Base-by-base conservation (phyloP, 1,140 invertebrate species). In the Sycobia sp. region DNA sequence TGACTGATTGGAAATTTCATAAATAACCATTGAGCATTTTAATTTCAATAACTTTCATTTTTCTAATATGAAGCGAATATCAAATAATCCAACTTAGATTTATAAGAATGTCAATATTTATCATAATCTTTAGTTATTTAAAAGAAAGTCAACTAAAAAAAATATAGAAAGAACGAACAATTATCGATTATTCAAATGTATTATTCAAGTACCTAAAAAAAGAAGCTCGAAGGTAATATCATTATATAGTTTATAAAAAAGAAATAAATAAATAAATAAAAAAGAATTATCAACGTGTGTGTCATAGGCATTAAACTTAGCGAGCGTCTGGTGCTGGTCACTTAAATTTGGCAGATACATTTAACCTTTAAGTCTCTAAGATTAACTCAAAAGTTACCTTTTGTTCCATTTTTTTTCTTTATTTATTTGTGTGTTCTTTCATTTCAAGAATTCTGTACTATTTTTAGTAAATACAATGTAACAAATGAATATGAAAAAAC, bases 271-370 rank as follows among this genome's bases (percentile, higher is more conserved):
- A 56, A 38, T 18, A 59, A 43, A 66, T 66, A 64, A 53, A 49
- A n/a, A 59, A 36, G 57, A 71, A 68, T 53, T 39, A 69, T 59
- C 47, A 43, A 65, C 56, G 78, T 80, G 73, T 80, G 78, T 81
- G 77, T 80, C 73, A 78, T 80, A 80, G 77, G 72, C 73, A 75
- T 73, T 78, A 75, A 79, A 68, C 74, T 72, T 79, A 77, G 72
- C 77, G 74, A 78, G 69, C 77, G 75, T 79, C 78, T 82, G 80
- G 77, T 82, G 80, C 79, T 82, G 79, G 79, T 58, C 78, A 80
- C 75, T 79, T 76, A 81, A 71, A 72, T 74, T 79, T 80, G 72
- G 56, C 68, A 60, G 62, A 68, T 69, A 76, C 77, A 66, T 56
- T 55, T 55, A 62, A 29, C 9, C 9, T 16, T 63, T 62, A 57